Evolutionary conservation across 2,797 vertebrate species (phyloP).

Genomic region (Catamblyrhynchus diadema): DNA sequence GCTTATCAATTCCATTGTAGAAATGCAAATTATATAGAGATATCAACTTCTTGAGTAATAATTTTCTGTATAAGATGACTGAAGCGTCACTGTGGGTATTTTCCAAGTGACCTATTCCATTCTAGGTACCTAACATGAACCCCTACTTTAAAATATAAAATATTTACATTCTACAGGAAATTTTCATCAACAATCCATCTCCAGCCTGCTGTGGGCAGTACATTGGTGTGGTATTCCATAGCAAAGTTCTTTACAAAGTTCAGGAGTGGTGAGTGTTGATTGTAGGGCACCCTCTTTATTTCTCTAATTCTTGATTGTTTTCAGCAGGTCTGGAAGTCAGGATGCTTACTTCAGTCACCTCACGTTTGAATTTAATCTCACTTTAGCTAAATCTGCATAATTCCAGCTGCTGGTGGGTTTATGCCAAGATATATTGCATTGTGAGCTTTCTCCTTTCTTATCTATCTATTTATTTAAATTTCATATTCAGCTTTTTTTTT

Average conservation of each 20-base stretch:
- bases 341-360: constrained; percentile 9
- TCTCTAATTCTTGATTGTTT: constrained; percentile 19
- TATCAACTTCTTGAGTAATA: neutral
- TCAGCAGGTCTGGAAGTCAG: constrained; percentile 17
- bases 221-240: neutral
- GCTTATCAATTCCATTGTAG: neutral
- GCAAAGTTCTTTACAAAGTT: neutral
- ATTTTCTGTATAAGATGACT: neutral
- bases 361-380: constrained; percentile 17
- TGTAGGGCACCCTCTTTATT: neutral
- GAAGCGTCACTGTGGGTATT: neutral
- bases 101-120: neutral
- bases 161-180: neutral
- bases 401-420: constrained; percentile 52
- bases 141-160: neutral
- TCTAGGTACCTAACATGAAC: neutral
- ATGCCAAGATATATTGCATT: constrained; percentile 15
- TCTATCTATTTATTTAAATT: neutral
- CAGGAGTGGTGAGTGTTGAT: neutral
- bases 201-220: neutral
- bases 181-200: neutral
- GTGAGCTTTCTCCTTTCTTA: constrained; percentile 1
- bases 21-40: neutral
- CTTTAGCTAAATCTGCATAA: neutral
- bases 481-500: constrained; percentile 4